phyloP scores from a whole-genome alignment of 2,888 invertebrate genomes.

The Clanis bilineata region DNA sequence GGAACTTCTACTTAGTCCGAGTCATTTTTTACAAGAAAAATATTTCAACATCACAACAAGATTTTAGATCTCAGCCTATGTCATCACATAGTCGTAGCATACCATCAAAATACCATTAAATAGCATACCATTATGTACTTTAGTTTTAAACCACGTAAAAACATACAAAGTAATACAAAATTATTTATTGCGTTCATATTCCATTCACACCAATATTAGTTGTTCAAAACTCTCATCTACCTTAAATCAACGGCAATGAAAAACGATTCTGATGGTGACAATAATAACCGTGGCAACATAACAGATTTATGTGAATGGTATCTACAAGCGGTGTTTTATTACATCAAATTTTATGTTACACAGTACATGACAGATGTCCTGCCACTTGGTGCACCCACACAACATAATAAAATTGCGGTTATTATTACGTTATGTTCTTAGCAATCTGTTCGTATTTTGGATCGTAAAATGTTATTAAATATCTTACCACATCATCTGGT shows the following conservation, averaged over 20 bases:
- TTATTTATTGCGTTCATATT: background rate
- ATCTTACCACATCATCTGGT: constrained; percentile 8
- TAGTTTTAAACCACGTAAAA: background rate
- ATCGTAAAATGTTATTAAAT: constrained; percentile 9
- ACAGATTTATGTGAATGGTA: constrained; percentile 6
- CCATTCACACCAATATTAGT: background rate
- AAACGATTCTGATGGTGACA: constrained; percentile 1
- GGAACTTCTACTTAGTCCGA: too few relatives aligned
- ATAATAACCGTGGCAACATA: background rate
- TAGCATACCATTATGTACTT: too few relatives aligned
- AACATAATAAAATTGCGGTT: constrained; percentile 11
- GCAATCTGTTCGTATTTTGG: background rate
- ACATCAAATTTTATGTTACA: constrained; percentile 21
- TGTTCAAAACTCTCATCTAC: background rate
- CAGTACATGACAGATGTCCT: constrained; percentile 16
- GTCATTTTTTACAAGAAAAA: too few relatives aligned
- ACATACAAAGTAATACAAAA: background rate
- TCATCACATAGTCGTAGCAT: too few relatives aligned
- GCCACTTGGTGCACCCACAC: constrained; percentile 13
- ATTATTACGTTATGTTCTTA: constrained; percentile 10
- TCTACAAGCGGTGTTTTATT: constrained; percentile 15
- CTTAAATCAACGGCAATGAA: background rate
- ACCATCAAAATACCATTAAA: too few relatives aligned
- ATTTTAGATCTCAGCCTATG: too few relatives aligned
- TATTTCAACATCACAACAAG: too few relatives aligned